Conservation (phyloP, 1,140 invertebrate species). For the Pomacea maculata region DNA sequence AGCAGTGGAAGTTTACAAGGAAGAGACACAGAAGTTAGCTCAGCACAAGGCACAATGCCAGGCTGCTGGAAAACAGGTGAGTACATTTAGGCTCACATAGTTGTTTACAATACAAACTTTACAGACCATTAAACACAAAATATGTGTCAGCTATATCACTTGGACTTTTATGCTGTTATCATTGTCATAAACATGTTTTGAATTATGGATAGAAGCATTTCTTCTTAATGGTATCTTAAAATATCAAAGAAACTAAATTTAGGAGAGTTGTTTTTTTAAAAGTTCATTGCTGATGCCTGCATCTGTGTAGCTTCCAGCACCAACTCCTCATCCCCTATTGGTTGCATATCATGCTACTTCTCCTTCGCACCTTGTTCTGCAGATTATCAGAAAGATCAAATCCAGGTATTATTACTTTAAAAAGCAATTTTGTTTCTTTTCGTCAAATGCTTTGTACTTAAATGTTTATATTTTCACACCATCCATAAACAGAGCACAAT, state of each 20-base stretch:
- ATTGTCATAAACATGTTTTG: not conserved
- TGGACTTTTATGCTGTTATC: not conserved
- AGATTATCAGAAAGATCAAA: conserved; percentile 80
- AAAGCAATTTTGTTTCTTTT: not conserved
- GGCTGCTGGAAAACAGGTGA: conserved; percentile 46
- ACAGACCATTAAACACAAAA: not conserved
- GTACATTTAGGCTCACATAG: not conserved
- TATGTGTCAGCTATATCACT: not conserved
- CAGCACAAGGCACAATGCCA: conserved; percentile 52
- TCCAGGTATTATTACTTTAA: conserved; percentile 62
- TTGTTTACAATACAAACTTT: not conserved
- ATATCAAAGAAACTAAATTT: not conserved
- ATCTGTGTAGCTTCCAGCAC: conserved; percentile 54
- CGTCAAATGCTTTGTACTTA: not conserved
- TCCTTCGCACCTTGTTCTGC: conserved; percentile 82
- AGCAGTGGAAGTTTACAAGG: conserved; percentile 81
- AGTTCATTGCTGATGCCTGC: not conserved
- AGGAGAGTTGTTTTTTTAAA: not conserved
- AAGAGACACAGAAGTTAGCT: conserved; percentile 63
- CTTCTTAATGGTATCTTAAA: not conserved
- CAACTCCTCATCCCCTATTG: conserved; percentile 76
- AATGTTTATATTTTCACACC: not conserved
- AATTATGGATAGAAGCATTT: not conserved
- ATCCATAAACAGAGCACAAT: not conserved
- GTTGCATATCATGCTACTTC: conserved; percentile 77